Base-by-base conservation (phyloP, 2,797 vertebrate genomes). In the Ctenopoma kingsleyae region DNA sequence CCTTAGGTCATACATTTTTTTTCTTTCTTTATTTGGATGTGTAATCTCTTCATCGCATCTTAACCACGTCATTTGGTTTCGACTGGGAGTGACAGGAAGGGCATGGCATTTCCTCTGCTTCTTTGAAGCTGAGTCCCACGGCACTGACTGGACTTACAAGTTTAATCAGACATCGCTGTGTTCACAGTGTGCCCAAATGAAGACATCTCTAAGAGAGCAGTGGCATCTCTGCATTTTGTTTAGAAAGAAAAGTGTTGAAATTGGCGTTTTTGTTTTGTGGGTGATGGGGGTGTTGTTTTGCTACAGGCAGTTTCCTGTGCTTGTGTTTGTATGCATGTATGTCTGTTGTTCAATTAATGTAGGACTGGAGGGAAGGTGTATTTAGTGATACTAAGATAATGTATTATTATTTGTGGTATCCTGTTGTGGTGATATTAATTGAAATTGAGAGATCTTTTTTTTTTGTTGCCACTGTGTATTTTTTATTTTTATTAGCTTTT, bases 71-170 rank as follows among this genome's bases (percentile, higher is more conserved):
- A 90, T 85, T 70, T 32, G 59, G 65, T 81, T 83, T 80, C 40
- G 67, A 70, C 68, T 79, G 87, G 87, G 89, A 92, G 87, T 85
- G 85, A 91, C 92, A 93, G 94, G 93, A 94, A 94, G 90, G 93
- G 93, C 83, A 87, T 74, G 58, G 84, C 87, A 63, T 87, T 94
- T 94, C 92, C 92, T 86, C 81, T 76, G 35, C 12, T 76, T 68
- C 90, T 94, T 94, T 93, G 87, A 94, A 90, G 89, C 87, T 9
- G 36, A 55, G 75, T 89, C 84, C 83, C 81, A 78, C 77, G 91
- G 80, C 57, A 15, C 49, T n/a, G 44, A 80, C 80, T 75, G 84
- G 61, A 74, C 77, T 72, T 70, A 74, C 58, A 65, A 60, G 68
- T 74, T 83, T 84, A 88, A 89, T 91, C 86, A 74, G 67, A 87